Percentiles rank a stretch among this genome's conserved stretches.
Conservation (phyloP, 2,888 invertebrate species). For the Pseudolycoriella hygida region DNA sequence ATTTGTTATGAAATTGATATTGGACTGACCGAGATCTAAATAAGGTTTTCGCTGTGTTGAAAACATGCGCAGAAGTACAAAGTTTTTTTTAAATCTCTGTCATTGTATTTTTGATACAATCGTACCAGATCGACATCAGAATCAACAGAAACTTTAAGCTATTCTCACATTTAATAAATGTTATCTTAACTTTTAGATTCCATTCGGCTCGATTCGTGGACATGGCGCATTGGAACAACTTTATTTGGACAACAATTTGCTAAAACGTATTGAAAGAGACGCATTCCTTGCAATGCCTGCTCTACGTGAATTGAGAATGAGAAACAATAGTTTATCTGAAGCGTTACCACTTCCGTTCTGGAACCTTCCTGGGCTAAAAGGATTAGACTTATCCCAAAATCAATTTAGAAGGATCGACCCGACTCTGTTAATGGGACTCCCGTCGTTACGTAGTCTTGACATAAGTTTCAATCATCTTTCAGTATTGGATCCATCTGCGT, state of each 20-base stretch:
- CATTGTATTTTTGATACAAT: too few relatives aligned
- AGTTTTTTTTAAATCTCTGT: too few relatives aligned
- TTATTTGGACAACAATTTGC: conserved; percentile 61
- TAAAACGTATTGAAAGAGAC: conserved; percentile 56
- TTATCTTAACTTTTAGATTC: too few relatives aligned
- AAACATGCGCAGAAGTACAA: too few relatives aligned
- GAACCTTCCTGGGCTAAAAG: conserved; percentile 71
- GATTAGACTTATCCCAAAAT: conserved; percentile 63
- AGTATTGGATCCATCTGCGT: conserved; percentile 53
- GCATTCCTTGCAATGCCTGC: conserved; percentile 73
- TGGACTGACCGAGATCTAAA: too few relatives aligned
- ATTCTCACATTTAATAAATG: too few relatives aligned
- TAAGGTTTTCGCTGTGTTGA: too few relatives aligned
- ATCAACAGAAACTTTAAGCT: too few relatives aligned
- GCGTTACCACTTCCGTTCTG: conserved; percentile 58
- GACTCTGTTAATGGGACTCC: conserved; percentile 52
- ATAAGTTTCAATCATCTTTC: conserved; percentile 54
- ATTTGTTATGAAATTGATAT: too few relatives aligned
- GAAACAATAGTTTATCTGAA: conserved; percentile 66
- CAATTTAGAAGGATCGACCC: conserved; percentile 53
- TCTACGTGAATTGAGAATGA: conserved; percentile 59
- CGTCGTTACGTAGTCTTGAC: conserved; percentile 57
- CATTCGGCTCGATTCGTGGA: conserved; percentile 59
- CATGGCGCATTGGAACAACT: conserved; percentile 65
- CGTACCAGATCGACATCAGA: too few relatives aligned